Evolutionary conservation across 2,113 vertebrate species (phyloP).

Genomic region (Gymnogyps californianus): DNA sequence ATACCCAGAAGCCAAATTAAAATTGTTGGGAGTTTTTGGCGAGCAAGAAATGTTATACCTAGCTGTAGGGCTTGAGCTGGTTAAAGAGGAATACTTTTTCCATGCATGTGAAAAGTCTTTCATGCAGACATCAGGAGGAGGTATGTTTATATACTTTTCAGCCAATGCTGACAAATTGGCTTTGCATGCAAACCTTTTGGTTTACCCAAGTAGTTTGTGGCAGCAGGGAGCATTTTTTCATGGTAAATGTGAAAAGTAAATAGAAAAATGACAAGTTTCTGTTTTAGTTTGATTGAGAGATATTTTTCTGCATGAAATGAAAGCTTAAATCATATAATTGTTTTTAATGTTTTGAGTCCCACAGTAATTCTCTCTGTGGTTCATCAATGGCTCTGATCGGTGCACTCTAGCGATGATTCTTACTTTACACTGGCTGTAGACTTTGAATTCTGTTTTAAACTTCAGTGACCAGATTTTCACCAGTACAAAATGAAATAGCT

Average conservation of each 20-base stretch:
- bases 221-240: slow-evolving; percentile 10
- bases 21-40: background rate
- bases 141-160: background rate
- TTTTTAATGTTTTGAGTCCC: background rate
- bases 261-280: background rate
- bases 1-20: background rate
- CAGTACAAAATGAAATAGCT: background rate
- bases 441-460: background rate
- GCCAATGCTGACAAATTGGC: background rate
- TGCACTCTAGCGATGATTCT: background rate
- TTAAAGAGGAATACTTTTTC: background rate
- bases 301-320: background rate
- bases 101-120: background rate
- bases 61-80: background rate
- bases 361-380: background rate
- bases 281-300: background rate
- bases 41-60: background rate
- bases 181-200: background rate
- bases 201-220: background rate
- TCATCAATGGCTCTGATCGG: background rate
- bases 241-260: slow-evolving; percentile 3
- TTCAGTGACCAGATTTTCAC: background rate
- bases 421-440: background rate
- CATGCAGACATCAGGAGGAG: background rate
- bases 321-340: background rate